phyloP scores from a whole-genome alignment of 2,113 vertebrate species.

The Galemys pyrenaicus region DNA sequence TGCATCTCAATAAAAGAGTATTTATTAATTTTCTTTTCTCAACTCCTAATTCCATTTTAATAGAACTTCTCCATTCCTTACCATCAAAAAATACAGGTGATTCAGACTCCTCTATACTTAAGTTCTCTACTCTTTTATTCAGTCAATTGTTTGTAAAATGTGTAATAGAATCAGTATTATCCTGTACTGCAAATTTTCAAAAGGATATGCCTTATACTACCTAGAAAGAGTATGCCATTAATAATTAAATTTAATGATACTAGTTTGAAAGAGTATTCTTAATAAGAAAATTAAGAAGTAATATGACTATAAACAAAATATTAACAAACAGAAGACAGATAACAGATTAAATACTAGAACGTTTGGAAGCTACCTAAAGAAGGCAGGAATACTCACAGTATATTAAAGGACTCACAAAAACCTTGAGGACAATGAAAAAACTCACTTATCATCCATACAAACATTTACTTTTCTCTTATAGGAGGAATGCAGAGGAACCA shows the following conservation, averaged over 20 bases:
- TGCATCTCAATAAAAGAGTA: background rate
- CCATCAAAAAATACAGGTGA: background rate
- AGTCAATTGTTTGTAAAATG: constrained; percentile 5
- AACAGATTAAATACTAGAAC: background rate
- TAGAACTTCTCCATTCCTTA: background rate
- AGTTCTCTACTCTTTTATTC: constrained; percentile 4
- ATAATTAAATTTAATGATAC: constrained; percentile 37
- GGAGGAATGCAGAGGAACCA: too few relatives aligned
- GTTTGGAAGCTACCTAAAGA: background rate
- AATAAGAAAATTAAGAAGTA: constrained; percentile 43
- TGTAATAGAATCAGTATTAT: background rate
- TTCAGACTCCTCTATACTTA: background rate
- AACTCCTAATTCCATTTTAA: background rate
- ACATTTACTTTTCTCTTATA: constrained; percentile 7
- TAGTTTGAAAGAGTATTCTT: constrained; percentile 20
- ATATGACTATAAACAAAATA: background rate
- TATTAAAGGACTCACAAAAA: constrained; percentile 15
- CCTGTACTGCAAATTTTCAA: background rate
- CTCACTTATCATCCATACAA: background rate
- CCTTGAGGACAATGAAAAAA: background rate
- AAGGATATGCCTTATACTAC: background rate
- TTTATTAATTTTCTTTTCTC: background rate
- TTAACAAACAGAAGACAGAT: background rate
- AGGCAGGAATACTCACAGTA: background rate
- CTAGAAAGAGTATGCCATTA: background rate